Conservation (phyloP, 2,888 invertebrate species). For the Epinotia bilunana region DNA sequence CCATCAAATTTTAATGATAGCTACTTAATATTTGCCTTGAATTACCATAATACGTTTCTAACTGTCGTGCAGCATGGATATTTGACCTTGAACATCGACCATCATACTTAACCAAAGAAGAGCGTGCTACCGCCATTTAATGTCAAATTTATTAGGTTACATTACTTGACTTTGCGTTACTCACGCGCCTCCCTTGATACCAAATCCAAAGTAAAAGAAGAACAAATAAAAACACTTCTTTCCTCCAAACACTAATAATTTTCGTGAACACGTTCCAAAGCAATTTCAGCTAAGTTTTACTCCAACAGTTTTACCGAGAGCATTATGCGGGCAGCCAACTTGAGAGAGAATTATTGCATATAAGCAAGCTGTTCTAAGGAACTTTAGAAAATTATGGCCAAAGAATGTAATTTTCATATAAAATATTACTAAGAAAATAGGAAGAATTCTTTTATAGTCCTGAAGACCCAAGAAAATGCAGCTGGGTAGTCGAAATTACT, state of each 20-base stretch:
- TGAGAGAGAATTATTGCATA: conserved; percentile 47
- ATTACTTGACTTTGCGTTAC: conserved; percentile 23
- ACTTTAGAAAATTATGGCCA: conserved; percentile 60
- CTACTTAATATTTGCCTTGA: background rate
- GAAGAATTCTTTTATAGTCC: conserved; percentile 41
- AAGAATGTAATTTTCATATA: conserved; percentile 63
- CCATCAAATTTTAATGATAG: background rate
- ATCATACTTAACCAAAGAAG: conserved; percentile 18
- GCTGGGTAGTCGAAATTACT: background rate
- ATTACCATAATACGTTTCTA: conserved; percentile 18
- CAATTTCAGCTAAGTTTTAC: conserved; percentile 36
- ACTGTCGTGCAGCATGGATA: conserved; percentile 14
- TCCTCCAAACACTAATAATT: conserved; percentile 24
- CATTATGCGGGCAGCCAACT: conserved; percentile 53
- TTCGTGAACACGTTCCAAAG: conserved; percentile 26
- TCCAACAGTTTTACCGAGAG: conserved; percentile 20
- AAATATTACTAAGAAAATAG: conserved; percentile 51
- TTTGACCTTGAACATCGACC: background rate
- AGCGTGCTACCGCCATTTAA: conserved; percentile 21
- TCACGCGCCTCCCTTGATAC: conserved; percentile 31
- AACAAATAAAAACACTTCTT: conserved; percentile 26
- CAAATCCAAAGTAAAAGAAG: conserved; percentile 18
- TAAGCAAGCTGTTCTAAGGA: conserved; percentile 48
- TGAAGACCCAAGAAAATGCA: background rate
- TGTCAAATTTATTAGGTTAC: conserved; percentile 21